phyloP scores from a whole-genome alignment of 2,797 vertebrate genomes.

The Liasis olivaceus region DNA sequence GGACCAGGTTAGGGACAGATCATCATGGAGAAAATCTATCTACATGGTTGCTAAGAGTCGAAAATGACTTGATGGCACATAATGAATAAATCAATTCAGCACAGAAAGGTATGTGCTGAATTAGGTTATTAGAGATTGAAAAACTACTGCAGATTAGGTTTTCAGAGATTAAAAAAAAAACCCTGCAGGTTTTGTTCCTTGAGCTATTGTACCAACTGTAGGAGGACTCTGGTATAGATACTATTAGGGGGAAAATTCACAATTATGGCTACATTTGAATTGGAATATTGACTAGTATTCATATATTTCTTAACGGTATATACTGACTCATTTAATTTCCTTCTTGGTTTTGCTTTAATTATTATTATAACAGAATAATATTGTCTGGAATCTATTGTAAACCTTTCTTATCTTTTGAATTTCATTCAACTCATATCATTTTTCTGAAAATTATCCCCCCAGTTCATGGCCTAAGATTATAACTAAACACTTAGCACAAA shows the following conservation, averaged over 20 bases:
- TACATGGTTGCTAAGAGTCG: neutral
- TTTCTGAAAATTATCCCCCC: constrained; percentile 16
- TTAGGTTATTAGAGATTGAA: neutral
- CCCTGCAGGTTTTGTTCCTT: neutral
- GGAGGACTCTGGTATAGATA: neutral
- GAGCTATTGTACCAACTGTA: neutral
- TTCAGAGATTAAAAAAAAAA: neutral
- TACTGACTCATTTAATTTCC: neutral
- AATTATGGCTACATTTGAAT: neutral
- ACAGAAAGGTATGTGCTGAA: neutral
- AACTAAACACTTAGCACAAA: neutral
- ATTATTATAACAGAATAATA: constrained; percentile 17
- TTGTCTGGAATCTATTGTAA: neutral
- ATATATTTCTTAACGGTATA: neutral
- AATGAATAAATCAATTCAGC: neutral
- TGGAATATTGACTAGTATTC: neutral
- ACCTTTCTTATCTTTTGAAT: constrained; percentile 19
- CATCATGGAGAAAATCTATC: neutral
- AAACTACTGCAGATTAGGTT: neutral
- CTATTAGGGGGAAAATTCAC: neutral
- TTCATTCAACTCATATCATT: constrained; percentile 15
- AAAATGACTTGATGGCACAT: neutral
- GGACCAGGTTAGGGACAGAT: neutral
- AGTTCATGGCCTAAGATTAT: constrained; percentile 33
- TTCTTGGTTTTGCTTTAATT: neutral